Evolutionary conservation across 1,140 invertebrate species (phyloP), one percentile per base, ranked within the genome.

Genomic region (Cephus cinctus): DNA sequence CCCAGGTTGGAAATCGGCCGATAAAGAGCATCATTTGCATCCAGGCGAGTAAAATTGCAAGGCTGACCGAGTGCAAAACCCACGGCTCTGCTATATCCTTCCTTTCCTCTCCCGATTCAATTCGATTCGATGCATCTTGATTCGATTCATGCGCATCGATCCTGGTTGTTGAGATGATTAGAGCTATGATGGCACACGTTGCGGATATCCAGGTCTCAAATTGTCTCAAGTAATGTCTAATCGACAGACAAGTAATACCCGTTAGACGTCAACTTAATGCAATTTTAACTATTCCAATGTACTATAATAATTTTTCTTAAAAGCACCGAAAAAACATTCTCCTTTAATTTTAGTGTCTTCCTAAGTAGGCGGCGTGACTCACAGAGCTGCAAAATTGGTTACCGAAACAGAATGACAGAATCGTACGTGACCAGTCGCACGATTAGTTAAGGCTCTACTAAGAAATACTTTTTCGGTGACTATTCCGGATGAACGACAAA

Each of bases 1-100:
- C 78, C 41, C 65, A 79, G 40, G 60, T 72, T 45, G 77, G 80
- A 51, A 75, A 71, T 47, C 75, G 65, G 5, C 80, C 78, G 22
- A 81, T 67, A 25, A 81, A 57, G 14, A 81, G 56, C 72, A 81
- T 80, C 38, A 80, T 65, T 57, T 81, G 73, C 6, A 75, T 70
- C 80, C 80, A 82, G 11, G 73, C 59, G 9, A 81, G 49, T n/a
- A 82, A 62, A 34, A 80, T 65, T 2, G 76, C 62, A 23, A 79
- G 45, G 19, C 75, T 73, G 12, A 71, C 62, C 22, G 64, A 48
- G 43, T 78, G 77, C 16, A 73, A 50, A 19, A 73, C 51, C 75
- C 75, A 77, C 9, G 55, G 11, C 12, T 62, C 6, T 60, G 58
- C 31, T 54, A 58, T n/a, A 63, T 64, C 6, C 61, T 76, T 5